phyloP scores from a whole-genome alignment of 1,140 invertebrate species.

The Ceratoteleas bidentatus region DNA sequence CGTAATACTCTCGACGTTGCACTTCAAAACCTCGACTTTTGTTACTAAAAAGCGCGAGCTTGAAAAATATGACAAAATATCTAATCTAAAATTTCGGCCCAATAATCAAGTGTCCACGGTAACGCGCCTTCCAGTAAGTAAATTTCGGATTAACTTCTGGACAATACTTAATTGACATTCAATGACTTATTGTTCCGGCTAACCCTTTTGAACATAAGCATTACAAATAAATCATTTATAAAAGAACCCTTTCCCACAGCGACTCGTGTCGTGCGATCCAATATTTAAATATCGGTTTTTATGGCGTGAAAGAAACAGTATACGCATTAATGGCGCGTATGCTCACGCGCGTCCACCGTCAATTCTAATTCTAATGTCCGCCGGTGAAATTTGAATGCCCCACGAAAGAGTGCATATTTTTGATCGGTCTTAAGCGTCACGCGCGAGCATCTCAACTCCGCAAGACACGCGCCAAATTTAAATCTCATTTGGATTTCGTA shows the following conservation, averaged over 20 bases:
- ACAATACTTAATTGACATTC: constrained; percentile 57
- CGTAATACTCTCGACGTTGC: too few relatives aligned
- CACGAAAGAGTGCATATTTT: constrained; percentile 66
- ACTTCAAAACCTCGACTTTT: too few relatives aligned
- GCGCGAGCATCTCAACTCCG: constrained; percentile 36
- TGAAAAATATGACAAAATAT: too few relatives aligned
- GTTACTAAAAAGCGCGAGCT: too few relatives aligned
- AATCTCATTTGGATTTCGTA: constrained; percentile 68
- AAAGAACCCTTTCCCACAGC: constrained; percentile 58
- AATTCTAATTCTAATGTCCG: constrained; percentile 78
- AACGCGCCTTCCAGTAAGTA: constrained; percentile 10
- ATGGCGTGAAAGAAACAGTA: constrained; percentile 13
- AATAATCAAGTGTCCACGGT: too few relatives aligned
- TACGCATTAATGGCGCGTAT: constrained; percentile 59
- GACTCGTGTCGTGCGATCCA: constrained; percentile 68
- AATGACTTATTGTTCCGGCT: constrained; percentile 29
- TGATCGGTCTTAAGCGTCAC: constrained; percentile 16
- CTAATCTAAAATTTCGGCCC: too few relatives aligned
- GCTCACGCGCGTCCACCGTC: constrained; percentile 72
- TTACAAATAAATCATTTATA: constrained; percentile 68
- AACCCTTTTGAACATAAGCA: constrained; percentile 42
- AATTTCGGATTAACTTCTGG: constrained; percentile 15
- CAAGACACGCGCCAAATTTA: constrained; percentile 74
- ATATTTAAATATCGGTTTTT: constrained; percentile 73
- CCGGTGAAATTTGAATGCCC: constrained; percentile 68